Base-by-base conservation (phyloP, 64 coral and sea anemone species). In the Stichodactyla helianthus region DNA sequence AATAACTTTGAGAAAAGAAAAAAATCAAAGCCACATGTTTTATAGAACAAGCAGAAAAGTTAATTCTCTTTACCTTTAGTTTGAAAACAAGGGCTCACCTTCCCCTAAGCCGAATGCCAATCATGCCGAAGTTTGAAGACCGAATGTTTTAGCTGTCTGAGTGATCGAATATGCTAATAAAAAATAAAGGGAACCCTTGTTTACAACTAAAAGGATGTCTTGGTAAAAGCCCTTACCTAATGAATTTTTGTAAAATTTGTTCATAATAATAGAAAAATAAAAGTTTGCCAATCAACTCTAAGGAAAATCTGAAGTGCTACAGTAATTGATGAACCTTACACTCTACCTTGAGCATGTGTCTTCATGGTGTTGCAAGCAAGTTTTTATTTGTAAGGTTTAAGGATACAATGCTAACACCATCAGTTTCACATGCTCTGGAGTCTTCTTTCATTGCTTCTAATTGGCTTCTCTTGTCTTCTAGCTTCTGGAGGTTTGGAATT, bases 31-130 rank as follows among this genome's bases (percentile, higher is more conserved):
- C 25, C 10, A 23, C 27, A 23, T 31, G 23, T 74, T 74, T 74
- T 74, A 74, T 74, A 22, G 11, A n/a, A 7, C 62, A 74, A 74
- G 23, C 25, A 74, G 68, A 74, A 71, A 74, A 74, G 68, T 35
- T 35, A 35, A 74, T 1, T 74, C 68, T 28, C 27, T 31, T 8
- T 0, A 0, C 68, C 16, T 27, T 74, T 74, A n/a, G 26, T 31
- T 0, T 74, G 68, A 10, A 20, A 74, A 28, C 11, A 13, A 74
- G 68, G 68, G 27, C 27, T 74, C n/a, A 27, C 68, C 67, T 71
- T 71, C 67, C 67, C 1, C 67, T 71, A 71, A 71, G 67, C 67
- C 67, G 67, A 11, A 71, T 31, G 68, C 68, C 68, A 74, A 74
- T 74, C 6, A 10, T 65, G 22, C 22, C 62, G 62, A 65, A 65